phyloP scores from a whole-genome alignment of 1,140 invertebrate species.

The Hermatobates lingyangjiaoensis region DNA sequence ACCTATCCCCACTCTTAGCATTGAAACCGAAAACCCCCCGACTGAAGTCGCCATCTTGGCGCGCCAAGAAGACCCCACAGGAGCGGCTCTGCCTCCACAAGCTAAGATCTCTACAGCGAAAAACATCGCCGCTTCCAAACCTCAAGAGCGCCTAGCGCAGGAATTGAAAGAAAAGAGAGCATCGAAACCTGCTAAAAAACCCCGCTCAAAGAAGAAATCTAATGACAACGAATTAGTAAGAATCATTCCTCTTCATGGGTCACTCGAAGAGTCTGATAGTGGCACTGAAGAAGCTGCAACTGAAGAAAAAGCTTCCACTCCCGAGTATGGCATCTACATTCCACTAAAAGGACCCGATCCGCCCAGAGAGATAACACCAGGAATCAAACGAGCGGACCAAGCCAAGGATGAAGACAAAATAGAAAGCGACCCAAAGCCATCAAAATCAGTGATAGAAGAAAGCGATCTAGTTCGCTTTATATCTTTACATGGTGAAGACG shows the following conservation, averaged over 20 bases:
- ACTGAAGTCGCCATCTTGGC: slow-evolving; percentile 40
- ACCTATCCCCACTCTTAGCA: slow-evolving; percentile 29
- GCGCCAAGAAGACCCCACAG: slow-evolving; percentile 32
- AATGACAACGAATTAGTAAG: slow-evolving; percentile 9
- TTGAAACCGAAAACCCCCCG: slow-evolving; percentile 28
- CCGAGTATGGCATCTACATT: slow-evolving; percentile 16
- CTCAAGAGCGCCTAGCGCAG: neutral
- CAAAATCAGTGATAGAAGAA: slow-evolving; percentile 12
- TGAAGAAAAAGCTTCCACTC: slow-evolving; percentile 2
- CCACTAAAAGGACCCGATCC: slow-evolving; percentile 16
- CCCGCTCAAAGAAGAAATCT: neutral
- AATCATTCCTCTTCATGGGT: slow-evolving; percentile 14
- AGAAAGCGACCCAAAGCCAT: slow-evolving; percentile 1
- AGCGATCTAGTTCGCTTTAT: slow-evolving; percentile 15
- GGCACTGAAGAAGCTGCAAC: neutral
- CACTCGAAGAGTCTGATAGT: slow-evolving; percentile 10
- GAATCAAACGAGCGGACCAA: no score
- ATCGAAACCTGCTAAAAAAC: neutral
- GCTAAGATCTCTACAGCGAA: neutral
- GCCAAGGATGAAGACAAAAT: neutral
- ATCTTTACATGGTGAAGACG: slow-evolving; percentile 16
- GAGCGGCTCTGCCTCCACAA: slow-evolving; percentile 25
- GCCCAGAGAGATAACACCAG: no score
- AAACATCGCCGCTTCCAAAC: no score
- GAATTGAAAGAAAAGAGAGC: neutral